Conservation (phyloP, 2,113 vertebrate genomes). For the Rhinopomastus cyanomelas region DNA sequence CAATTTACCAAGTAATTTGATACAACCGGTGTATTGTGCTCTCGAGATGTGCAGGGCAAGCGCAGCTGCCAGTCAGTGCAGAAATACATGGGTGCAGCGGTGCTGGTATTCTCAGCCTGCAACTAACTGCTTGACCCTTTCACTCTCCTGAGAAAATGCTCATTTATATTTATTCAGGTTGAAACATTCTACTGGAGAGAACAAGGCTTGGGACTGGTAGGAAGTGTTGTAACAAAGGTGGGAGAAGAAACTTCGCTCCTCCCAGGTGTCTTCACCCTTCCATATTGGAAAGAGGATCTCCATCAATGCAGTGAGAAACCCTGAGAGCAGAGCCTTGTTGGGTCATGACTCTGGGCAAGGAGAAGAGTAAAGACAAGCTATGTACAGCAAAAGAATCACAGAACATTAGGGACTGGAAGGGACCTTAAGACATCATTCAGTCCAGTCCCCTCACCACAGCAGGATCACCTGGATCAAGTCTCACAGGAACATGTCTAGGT, state of each 20-base stretch:
- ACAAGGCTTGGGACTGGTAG: background rate
- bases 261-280: background rate
- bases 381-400: background rate
- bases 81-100: background rate
- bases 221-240: accelerated
- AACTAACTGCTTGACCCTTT: background rate
- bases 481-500: too few species aligned
- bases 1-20: conserved; percentile 62
- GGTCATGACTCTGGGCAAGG: background rate
- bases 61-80: background rate
- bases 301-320: background rate
- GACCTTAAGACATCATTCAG: too few species aligned
- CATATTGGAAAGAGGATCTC: background rate
- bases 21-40: conserved; percentile 36
- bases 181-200: background rate
- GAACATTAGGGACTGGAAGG: too few species aligned
- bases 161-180: background rate
- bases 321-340: background rate
- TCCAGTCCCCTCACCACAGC: too few species aligned
- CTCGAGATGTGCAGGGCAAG: background rate
- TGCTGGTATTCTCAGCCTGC: background rate
- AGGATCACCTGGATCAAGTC: too few species aligned
- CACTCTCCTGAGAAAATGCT: background rate
- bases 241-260: background rate
- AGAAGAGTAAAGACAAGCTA: background rate